A percentile compares a stretch with the other conserved stretches of the same genome.
phyloP scores from a whole-genome alignment of 2,113 vertebrate genomes.

The Corapipo altera region DNA sequence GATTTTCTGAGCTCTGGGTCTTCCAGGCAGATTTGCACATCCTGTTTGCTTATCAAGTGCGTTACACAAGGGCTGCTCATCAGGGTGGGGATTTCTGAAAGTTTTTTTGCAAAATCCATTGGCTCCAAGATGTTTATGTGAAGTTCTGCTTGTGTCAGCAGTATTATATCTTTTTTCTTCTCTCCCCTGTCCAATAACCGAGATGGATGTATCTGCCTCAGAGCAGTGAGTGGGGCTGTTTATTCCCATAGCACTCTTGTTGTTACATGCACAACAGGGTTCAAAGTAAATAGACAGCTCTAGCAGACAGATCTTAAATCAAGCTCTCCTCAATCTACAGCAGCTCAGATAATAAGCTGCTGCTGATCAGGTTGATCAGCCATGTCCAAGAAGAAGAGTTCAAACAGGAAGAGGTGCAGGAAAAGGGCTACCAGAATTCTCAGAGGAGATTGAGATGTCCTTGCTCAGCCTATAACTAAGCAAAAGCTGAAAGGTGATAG shows the following conservation, averaged over 20 bases:
- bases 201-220: neutral
- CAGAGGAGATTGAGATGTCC: neutral
- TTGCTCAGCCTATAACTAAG: neutral
- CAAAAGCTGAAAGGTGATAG: neutral
- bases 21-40: neutral
- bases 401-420: neutral
- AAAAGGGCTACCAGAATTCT: neutral
- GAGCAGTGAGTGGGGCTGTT: neutral
- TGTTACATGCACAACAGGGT: neutral
- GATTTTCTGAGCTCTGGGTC: neutral
- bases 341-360: neutral
- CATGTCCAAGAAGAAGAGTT: neutral
- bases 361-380: neutral
- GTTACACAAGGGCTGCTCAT: neutral
- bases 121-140: neutral
- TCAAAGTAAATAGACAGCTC: neutral
- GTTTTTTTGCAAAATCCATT: neutral
- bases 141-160: conserved; percentile 11
- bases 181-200: neutral
- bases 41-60: neutral
- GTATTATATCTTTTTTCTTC: neutral
- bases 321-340: neutral
- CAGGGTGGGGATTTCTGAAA: neutral
- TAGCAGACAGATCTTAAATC: neutral
- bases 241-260: neutral